Conservation (phyloP, 2,113 vertebrate genomes). For the Mobula hypostoma region DNA sequence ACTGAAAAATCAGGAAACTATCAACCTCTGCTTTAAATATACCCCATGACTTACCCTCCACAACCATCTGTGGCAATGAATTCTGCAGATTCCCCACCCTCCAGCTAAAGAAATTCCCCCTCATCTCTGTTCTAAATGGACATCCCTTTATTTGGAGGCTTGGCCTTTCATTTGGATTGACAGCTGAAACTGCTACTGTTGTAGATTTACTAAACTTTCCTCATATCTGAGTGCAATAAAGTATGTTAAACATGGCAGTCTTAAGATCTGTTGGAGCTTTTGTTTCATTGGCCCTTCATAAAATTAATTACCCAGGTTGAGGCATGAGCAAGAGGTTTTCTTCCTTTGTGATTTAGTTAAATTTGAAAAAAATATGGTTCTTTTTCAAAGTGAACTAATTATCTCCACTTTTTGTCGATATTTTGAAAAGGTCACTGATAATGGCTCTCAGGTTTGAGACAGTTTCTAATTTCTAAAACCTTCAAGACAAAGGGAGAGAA, state of each 20-base stretch:
- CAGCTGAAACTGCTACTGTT: background rate
- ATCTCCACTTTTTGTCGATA: background rate
- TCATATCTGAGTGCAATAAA: background rate
- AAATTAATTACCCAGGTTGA: background rate
- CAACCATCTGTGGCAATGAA: no score
- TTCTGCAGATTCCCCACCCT: no score
- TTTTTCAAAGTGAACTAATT: background rate
- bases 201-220: background rate
- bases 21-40: no score
- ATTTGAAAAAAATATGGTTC: background rate
- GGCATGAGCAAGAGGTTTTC: background rate
- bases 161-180: background rate
- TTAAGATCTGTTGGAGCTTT: background rate
- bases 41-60: no score
- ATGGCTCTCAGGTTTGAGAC: background rate
- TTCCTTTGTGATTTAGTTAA: background rate
- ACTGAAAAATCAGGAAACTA: no score
- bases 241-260: background rate
- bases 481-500: background rate
- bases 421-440: constrained; percentile 2
- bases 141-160: no score
- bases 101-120: no score
- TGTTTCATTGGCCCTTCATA: background rate
- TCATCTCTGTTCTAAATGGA: no score
- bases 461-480: background rate